phyloP scores from a whole-genome alignment of 37 sponge, comb jelly and placozoan genomes.

The Diacarnus erythraeanus region DNA sequence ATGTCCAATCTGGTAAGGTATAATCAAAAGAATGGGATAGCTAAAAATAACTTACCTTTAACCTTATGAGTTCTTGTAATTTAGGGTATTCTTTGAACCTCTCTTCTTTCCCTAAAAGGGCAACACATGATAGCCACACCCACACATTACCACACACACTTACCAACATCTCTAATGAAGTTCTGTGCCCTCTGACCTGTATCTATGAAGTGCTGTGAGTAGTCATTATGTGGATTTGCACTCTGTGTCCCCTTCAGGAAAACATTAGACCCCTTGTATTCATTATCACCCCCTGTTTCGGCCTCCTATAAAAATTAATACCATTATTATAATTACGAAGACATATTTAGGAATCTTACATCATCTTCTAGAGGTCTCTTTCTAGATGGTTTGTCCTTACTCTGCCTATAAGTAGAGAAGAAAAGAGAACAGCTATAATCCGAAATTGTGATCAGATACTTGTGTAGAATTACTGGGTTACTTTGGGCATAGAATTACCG shows the following conservation, averaged over 20 bases:
- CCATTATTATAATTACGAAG: not conserved
- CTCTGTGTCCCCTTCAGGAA: conserved; percentile 90
- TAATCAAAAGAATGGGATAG: not conserved
- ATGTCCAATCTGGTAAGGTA: no score
- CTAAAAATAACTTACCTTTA: conserved; percentile 73
- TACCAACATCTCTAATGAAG: conserved; percentile 91
- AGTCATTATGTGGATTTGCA: conserved; percentile 97
- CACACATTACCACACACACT: conserved; percentile 11
- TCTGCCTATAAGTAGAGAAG: not conserved
- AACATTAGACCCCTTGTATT: conserved; percentile 63
- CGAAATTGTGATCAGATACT: not conserved
- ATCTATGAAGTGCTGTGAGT: conserved; percentile 95
- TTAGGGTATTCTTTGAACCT: conserved; percentile 97
- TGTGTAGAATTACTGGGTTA: not conserved
- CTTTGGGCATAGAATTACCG: not conserved
- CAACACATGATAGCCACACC: not conserved
- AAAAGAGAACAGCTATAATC: not conserved
- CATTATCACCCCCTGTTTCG: conserved; percentile 16
- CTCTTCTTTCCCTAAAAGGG: conserved; percentile 63
- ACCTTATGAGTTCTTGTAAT: conserved; percentile 87
- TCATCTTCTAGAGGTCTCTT: conserved; percentile 22
- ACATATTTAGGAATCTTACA: conserved; percentile 30
- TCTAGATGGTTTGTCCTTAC: not conserved
- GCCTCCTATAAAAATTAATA: not conserved
- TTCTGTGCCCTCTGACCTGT: conserved; percentile 94